Evolutionary conservation across 2,888 invertebrate species (phyloP), one percentile per base, ranked within the genome.

Genomic region (Eristalinus aeneus): DNA sequence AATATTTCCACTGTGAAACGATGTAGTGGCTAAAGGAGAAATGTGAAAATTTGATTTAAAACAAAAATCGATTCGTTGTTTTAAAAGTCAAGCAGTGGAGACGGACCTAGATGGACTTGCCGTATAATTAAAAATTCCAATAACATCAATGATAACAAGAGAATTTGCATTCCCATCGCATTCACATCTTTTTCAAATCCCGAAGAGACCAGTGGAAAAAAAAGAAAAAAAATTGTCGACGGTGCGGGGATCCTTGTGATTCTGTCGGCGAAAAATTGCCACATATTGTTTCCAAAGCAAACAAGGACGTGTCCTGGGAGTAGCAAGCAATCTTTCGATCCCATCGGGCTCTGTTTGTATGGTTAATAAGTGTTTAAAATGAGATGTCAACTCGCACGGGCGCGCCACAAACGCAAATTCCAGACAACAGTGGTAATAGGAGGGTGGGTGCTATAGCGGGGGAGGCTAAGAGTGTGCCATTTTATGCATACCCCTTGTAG

Each of bases 101-200:
- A n/a, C n/a, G n/a, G n/a, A n/a, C n/a, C n/a, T n/a, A n/a, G n/a
- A n/a, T n/a, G n/a, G n/a, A n/a, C n/a, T n/a, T n/a, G n/a, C n/a
- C n/a, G n/a, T n/a, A n/a, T n/a, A n/a, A n/a, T n/a, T n/a, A n/a
- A n/a, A n/a, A n/a, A n/a, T n/a, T n/a, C n/a, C n/a, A n/a, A n/a
- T n/a, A n/a, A n/a, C n/a, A n/a, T n/a, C n/a, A n/a, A n/a, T n/a
- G n/a, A n/a, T n/a, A n/a, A n/a, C n/a, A n/a, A n/a, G n/a, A n/a
- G n/a, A 65, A 78, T 72, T 72, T 78, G 65, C 36, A 78, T 78
- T 78, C 72, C 46, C 53, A 78, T 65, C 72, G 46, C 64, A 23
- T 22, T 23, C 53, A n/a, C 11, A 12, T 46, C n/a, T n/a, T 27
- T 39, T 27, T 46, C 27, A 27, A 5, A 3, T 27, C 27, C 27